Evolutionary conservation across 1,140 invertebrate species (phyloP).

Genomic region (Sipha flava): DNA sequence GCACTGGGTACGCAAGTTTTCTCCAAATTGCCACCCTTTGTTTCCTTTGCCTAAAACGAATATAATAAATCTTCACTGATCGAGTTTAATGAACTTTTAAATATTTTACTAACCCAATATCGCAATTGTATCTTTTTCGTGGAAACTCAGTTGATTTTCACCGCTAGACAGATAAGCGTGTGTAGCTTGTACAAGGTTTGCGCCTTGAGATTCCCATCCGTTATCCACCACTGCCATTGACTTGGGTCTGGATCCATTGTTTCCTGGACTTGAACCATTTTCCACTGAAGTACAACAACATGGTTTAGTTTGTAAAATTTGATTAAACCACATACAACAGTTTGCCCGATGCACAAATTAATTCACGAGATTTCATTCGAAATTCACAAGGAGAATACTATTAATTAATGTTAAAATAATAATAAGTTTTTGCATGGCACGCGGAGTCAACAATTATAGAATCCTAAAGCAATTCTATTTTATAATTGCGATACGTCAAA

Average conservation of each 20-base stretch:
- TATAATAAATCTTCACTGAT: not conserved
- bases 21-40: slow-evolving; percentile 92
- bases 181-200: slow-evolving; percentile 66
- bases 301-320: not conserved
- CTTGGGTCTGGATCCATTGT: slow-evolving; percentile 50
- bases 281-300: slow-evolving; percentile 44
- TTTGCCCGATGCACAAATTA: not conserved
- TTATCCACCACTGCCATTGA: slow-evolving; percentile 57
- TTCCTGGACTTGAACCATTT: slow-evolving; percentile 47
- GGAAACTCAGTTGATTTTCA: slow-evolving; percentile 85
- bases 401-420: not conserved
- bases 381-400: not conserved
- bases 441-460: not conserved
- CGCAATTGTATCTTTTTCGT: slow-evolving; percentile 80
- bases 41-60: slow-evolving; percentile 59
- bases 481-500: not conserved
- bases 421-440: not conserved
- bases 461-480: not conserved
- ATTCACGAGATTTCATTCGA: not conserved
- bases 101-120: slow-evolving; percentile 56
- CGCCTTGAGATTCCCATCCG: slow-evolving; percentile 46
- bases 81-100: not conserved
- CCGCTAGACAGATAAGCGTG: slow-evolving; percentile 84
- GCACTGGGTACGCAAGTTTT: slow-evolving; percentile 78
- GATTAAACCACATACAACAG: not conserved